These are phyloP conservation scores for Phymorhynchus buccinoides DNA, from an alignment of 1,140 invertebrate species.

Conservation along the genomic window DNA sequence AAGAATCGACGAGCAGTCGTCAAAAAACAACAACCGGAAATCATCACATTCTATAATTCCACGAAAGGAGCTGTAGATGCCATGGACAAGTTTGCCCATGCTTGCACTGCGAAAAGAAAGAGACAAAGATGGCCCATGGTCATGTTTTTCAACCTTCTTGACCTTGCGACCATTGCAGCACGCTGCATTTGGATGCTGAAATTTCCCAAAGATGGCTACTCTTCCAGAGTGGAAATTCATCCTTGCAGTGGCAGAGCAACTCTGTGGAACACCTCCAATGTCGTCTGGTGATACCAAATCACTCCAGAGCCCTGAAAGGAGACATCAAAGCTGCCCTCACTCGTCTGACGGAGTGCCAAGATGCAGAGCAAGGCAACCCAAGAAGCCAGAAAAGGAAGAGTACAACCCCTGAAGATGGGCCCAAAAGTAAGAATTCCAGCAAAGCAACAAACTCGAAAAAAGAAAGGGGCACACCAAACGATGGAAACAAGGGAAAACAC, in stretches of 20 bases:
- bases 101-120: constrained; percentile 47
- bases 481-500: too few species aligned
- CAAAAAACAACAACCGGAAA: constrained; percentile 68
- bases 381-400: background rate
- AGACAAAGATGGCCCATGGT: constrained; percentile 53
- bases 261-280: background rate
- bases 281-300: background rate
- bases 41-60: constrained; percentile 71
- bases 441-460: background rate
- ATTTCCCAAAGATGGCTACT: constrained; percentile 6
- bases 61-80: constrained; percentile 74
- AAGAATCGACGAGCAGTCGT: constrained; percentile 27
- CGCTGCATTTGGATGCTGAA: constrained; percentile 39
- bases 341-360: background rate
- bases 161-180: constrained; percentile 45
- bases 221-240: background rate
- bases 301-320: background rate
- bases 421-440: background rate
- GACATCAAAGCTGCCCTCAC: background rate
- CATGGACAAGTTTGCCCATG: constrained; percentile 53
- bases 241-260: background rate
- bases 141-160: constrained; percentile 53
- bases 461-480: background rate
- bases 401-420: background rate
- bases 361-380: background rate